A percentile compares a stretch with the other conserved stretches of the same genome.
Conservation (phyloP, 2,113 vertebrate genomes). For the Alethe castanea region DNA sequence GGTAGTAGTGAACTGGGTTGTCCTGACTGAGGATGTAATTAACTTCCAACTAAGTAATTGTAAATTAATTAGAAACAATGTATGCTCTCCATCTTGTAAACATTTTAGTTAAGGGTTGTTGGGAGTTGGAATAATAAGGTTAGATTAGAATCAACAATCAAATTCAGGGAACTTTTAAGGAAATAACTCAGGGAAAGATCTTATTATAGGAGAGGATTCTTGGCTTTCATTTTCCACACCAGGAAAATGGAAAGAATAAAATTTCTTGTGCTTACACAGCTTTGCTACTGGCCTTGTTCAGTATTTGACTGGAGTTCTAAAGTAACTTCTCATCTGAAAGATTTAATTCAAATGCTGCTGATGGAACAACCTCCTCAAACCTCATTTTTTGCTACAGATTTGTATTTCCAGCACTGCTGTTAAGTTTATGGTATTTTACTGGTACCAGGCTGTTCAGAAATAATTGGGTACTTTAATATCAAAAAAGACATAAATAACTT, state of each 20-base stretch:
- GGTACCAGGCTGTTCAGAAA: not conserved
- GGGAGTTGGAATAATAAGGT: not conserved
- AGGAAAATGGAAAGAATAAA: not conserved
- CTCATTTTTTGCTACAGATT: not conserved
- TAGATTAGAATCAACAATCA: not conserved
- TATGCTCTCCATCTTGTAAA: constrained; percentile 1
- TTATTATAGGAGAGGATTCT: not conserved
- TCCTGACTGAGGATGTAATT: constrained; percentile 32
- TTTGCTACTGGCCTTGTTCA: not conserved
- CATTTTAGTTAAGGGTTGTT: not conserved
- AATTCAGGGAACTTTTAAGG: not conserved
- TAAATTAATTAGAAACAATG: constrained; percentile 33
- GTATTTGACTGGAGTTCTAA: not conserved
- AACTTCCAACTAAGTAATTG: constrained; percentile 30
- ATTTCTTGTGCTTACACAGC: not conserved
- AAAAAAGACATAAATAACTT: not conserved
- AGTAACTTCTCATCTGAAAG: not conserved
- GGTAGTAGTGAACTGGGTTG: constrained; percentile 7
- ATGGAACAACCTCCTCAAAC: not conserved
- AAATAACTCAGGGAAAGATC: not conserved
- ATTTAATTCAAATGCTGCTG: not conserved
- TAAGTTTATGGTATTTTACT: not conserved
- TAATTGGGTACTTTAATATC: not conserved
- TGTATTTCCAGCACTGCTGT: not conserved
- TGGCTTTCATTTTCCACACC: not conserved